These are phyloP conservation scores for Schizopygopsis pylzovi DNA, from an alignment of 2,797 vertebrate species.

Conservation along the genomic window DNA sequence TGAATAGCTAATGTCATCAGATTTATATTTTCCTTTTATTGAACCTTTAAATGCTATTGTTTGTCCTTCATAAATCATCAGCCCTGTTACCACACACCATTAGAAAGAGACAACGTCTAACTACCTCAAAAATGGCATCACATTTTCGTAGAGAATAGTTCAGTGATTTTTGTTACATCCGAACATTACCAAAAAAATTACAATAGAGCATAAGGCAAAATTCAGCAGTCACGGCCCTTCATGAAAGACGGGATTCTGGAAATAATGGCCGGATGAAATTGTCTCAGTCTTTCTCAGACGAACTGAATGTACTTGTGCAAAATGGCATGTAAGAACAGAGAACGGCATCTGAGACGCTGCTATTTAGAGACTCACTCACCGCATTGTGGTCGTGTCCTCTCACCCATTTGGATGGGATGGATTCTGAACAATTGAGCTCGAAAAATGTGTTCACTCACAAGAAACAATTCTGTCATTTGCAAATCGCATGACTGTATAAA, in stretches of 20 bases:
- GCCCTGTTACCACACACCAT: neutral
- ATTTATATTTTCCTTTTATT: neutral
- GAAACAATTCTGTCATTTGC: neutral
- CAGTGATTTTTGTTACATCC: conserved; percentile 4
- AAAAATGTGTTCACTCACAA: conserved; percentile 1
- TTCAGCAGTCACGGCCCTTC: neutral
- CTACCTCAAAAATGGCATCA: neutral
- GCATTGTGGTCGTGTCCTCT: neutral
- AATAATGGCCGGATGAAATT: conserved; percentile 34
- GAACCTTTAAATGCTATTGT: conserved; percentile 18
- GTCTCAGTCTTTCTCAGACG: conserved; percentile 32
- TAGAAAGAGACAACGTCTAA: neutral
- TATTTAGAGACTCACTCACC: conserved; percentile 32
- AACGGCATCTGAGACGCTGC: conserved; percentile 15
- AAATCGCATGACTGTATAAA: neutral
- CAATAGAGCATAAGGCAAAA: conserved; percentile 9
- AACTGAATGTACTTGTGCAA: conserved; percentile 39
- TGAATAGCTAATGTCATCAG: conserved; percentile 17
- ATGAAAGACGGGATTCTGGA: conserved; percentile 33
- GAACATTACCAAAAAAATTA: neutral
- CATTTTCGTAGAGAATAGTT: conserved; percentile 11
- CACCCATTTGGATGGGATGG: neutral
- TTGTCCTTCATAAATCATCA: conserved; percentile 15
- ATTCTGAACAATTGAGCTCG: conserved; percentile 2
- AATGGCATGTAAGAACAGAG: conserved; percentile 41